These are phyloP conservation scores for Lasioglossum morio DNA, from an alignment of 2,888 invertebrate species.

Conservation along the genomic window DNA sequence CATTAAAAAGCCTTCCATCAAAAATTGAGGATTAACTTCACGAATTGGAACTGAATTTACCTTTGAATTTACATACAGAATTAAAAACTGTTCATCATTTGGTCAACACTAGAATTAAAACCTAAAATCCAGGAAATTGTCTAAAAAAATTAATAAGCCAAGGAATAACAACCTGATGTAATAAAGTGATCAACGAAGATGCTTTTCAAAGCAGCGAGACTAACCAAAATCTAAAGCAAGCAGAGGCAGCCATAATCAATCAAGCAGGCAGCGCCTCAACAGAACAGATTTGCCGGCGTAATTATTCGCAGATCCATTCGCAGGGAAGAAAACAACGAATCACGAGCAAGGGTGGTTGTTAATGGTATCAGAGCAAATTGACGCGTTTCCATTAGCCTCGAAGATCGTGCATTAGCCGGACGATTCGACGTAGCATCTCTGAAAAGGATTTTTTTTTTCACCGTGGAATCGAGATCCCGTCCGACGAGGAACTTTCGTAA, in stretches of 20 bases:
- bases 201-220: neutral
- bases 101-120: no score
- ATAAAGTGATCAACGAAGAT: neutral
- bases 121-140: no score
- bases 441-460: constrained; percentile 51
- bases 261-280: neutral
- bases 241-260: neutral
- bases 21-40: neutral
- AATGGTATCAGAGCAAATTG: constrained; percentile 50
- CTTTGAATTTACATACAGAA: neutral
- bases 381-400: constrained; percentile 52
- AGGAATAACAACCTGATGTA: neutral
- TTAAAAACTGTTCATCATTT: neutral
- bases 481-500: constrained; percentile 75
- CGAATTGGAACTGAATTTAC: neutral
- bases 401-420: constrained; percentile 44
- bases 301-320: constrained; percentile 4
- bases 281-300: neutral
- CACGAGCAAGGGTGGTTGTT: neutral
- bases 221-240: neutral
- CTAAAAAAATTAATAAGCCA: neutral
- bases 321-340: constrained; percentile 1
- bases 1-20: no score
- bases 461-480: constrained; percentile 20
- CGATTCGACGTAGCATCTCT: constrained; percentile 31